Conservation (phyloP, 2,888 invertebrate species). For the Thalpophila matura region DNA sequence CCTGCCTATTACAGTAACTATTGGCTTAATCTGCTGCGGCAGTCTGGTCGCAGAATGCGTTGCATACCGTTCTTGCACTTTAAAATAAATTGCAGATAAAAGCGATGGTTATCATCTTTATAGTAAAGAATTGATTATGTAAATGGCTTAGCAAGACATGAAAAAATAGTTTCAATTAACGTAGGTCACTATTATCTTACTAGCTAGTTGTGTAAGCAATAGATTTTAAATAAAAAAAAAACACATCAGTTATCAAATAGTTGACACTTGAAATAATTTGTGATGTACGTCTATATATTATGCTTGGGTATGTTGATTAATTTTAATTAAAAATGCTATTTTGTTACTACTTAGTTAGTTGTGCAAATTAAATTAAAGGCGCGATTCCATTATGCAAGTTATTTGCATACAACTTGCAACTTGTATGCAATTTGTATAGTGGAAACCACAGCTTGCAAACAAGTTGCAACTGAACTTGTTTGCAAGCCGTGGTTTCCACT, state of each 20-base stretch:
- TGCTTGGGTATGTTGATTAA: constrained; percentile 36
- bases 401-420: too few species aligned
- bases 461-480: too few species aligned
- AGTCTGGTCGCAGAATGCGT: constrained; percentile 2
- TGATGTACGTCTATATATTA: constrained; percentile 21
- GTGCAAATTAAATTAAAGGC: constrained; percentile 22
- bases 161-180: constrained; percentile 27
- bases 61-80: background rate
- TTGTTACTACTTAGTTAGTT: constrained; percentile 25
- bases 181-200: constrained; percentile 47
- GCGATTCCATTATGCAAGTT: too few species aligned
- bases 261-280: constrained; percentile 20
- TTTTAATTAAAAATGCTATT: constrained; percentile 41
- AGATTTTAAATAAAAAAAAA: constrained; percentile 27
- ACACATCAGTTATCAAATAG: constrained; percentile 18
- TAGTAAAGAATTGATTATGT: constrained; percentile 23
- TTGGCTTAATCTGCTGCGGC: background rate
- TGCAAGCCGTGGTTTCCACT: too few species aligned
- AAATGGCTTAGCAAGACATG: constrained; percentile 33
- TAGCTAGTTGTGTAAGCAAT: constrained; percentile 39
- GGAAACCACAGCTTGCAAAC: too few species aligned
- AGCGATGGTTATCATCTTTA: background rate
- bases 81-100: background rate
- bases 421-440: too few species aligned
- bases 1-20: background rate